Base-by-base conservation (phyloP, 2,113 vertebrate species). In the Cephalopholis sonnerati region DNA sequence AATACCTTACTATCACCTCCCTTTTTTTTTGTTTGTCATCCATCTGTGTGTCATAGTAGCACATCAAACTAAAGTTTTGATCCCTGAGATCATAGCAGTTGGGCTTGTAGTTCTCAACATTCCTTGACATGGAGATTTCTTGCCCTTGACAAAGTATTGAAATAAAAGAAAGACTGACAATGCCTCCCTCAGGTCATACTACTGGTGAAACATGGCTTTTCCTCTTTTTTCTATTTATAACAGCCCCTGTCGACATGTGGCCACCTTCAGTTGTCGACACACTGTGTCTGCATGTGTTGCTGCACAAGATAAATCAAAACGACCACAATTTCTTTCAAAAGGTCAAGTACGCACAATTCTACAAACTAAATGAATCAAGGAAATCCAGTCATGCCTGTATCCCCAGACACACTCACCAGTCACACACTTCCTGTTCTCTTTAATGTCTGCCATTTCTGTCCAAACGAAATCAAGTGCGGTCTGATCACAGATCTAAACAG, bases 391-490 rank as follows among this genome's bases (percentile, higher is more conserved):
- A 75, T 53, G 24, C 27, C 29, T 3, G 17, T 50, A 39, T 13
- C 39, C 41, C 24, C n/a, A 55, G 36, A 61, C 66, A 67, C 81
- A 61, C 65, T 81, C 13, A 20, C 69, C 81, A 61, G 62, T 81
- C 13, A 20, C 69, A 79, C 66, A 68, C 63, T 74, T 85, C 36
- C 57, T 12, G 20, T 51, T 78, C 66, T 73, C 50, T 79, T 77
- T 80, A n/a, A 86, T 58, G 78, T 81, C 70, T 73, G 59, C 10
- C 57, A 41, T 78, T 77, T 72, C 54, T 57, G 67, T 77, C 59
- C 55, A 88, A 87, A 90, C 78, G 75, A 72, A 84, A 77, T 75
- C 57, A 84, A 75, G 79, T 72, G 41, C n/a, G 62, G 73, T 41
- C 72, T 80, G 77, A 88, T 80, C 82, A 48, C 29, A 72, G 65